A percentile compares a stretch with the other conserved stretches of the same genome.
Conservation (phyloP, 1,140 invertebrate species). For the Drosophila neocordata region DNA sequence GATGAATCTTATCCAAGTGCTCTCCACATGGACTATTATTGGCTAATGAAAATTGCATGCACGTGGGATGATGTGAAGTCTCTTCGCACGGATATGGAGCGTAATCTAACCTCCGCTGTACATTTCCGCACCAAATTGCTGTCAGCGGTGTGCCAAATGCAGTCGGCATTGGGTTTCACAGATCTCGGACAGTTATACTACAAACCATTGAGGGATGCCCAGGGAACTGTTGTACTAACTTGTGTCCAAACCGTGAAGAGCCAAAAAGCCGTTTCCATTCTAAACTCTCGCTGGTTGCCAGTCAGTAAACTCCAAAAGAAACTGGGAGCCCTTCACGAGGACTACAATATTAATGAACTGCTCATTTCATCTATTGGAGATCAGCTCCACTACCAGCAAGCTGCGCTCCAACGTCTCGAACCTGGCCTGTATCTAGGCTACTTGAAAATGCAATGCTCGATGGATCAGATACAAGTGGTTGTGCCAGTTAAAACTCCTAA, state of each 20-base stretch:
- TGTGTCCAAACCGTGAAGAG: conserved; percentile 93
- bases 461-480: conserved; percentile 96
- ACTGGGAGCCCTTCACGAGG: conserved; percentile 85
- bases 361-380: conserved; percentile 93
- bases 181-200: conserved; percentile 97
- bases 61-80: conserved; percentile 98
- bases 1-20: conserved; percentile 97
- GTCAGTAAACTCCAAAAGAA: conserved; percentile 89
- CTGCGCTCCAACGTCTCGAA: conserved; percentile 89
- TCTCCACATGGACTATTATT: conserved; percentile 96
- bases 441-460: conserved; percentile 96
- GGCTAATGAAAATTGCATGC: conserved; percentile 98
- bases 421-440: conserved; percentile 97
- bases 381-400: conserved; percentile 95
- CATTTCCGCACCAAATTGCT: conserved; percentile 96
- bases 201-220: conserved; percentile 92
- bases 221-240: conserved; percentile 95
- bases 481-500: conserved; percentile 95
- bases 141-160: conserved; percentile 95
- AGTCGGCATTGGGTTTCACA: conserved; percentile 91
- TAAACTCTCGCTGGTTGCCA: conserved; percentile 95
- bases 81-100: conserved; percentile 95
- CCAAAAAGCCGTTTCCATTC: conserved; percentile 91
- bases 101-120: conserved; percentile 93
- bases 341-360: conserved; percentile 91